phyloP scores from a whole-genome alignment of 1,140 invertebrate genomes.

The Physella acuta region DNA sequence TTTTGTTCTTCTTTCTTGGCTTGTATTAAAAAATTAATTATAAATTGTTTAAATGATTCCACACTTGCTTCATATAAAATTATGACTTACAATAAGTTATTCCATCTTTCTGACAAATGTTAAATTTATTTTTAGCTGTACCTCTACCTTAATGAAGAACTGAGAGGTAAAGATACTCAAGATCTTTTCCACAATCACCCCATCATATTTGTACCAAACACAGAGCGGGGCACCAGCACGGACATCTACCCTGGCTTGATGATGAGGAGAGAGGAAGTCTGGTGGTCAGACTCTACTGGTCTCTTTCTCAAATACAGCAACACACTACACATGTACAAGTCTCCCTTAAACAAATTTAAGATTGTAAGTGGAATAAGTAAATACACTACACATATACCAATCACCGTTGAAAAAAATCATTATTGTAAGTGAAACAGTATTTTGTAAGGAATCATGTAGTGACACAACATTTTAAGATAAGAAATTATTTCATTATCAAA shows the following conservation, averaged over 20 bases:
- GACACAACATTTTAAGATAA: background rate
- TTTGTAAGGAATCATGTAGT: background rate
- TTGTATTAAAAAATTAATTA: too few relatives aligned
- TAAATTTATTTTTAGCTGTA: slow-evolving; percentile 40
- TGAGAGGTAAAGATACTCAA: slow-evolving; percentile 40
- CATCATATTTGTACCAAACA: slow-evolving; percentile 48
- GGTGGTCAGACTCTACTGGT: slow-evolving; percentile 48
- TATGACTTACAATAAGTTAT: too few relatives aligned
- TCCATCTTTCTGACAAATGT: too few relatives aligned
- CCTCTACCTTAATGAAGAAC: slow-evolving; percentile 37
- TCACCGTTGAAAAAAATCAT: too few relatives aligned
- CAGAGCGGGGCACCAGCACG: background rate
- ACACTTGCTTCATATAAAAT: too few relatives aligned
- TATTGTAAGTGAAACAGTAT: too few relatives aligned
- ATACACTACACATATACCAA: background rate
- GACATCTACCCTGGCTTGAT: slow-evolving; percentile 40
- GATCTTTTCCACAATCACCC: slow-evolving; percentile 46
- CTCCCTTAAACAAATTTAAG: slow-evolving; percentile 36
- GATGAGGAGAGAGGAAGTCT: slow-evolving; percentile 44
- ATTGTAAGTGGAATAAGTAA: slow-evolving; percentile 19
- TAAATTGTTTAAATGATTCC: too few relatives aligned
- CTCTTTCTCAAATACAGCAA: slow-evolving; percentile 44
- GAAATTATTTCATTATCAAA: background rate
- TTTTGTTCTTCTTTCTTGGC: too few relatives aligned
- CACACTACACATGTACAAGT: slow-evolving; percentile 38